phyloP scores from a whole-genome alignment of 2,888 invertebrate species.

The Dastarcus helophoroides region DNA sequence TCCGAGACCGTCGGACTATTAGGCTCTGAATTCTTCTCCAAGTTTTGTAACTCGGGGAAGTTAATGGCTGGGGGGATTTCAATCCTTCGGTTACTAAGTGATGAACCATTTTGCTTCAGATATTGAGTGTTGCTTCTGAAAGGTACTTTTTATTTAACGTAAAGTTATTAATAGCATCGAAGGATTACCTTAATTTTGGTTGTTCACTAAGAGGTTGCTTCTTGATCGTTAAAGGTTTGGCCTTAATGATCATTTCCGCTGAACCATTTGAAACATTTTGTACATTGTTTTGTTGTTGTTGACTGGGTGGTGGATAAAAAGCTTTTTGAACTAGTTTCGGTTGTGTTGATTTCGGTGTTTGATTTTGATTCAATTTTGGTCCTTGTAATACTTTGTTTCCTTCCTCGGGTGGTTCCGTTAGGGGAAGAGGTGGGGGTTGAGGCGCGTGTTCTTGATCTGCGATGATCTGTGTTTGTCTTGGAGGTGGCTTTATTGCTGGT shows the following conservation, averaged over 20 bases:
- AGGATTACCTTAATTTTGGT: constrained; percentile 63
- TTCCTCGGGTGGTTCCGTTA: constrained; percentile 30
- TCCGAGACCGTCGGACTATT: constrained; percentile 23
- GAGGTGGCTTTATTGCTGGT: constrained; percentile 56
- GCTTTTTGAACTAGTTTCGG: constrained; percentile 4
- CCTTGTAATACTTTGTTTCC: constrained; percentile 14
- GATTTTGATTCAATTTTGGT: not conserved
- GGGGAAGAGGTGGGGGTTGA: constrained; percentile 42
- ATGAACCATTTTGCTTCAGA: constrained; percentile 49
- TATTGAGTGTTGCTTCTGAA: constrained; percentile 40
- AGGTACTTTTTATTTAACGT: no score
- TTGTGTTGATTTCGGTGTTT: constrained; percentile 6
- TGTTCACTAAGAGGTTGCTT: constrained; percentile 74
- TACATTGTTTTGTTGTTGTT: constrained; percentile 27
- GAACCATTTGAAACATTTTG: constrained; percentile 26
- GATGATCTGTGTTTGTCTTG: constrained; percentile 36
- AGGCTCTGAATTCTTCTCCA: constrained; percentile 32
- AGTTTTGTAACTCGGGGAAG: constrained; percentile 62
- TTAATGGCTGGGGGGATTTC: constrained; percentile 76
- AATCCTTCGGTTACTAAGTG: constrained; percentile 60
- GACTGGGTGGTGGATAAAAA: constrained; percentile 2
- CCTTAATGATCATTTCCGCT: constrained; percentile 51
- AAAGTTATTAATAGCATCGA: no score
- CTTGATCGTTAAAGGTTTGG: constrained; percentile 71
- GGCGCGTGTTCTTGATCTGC: constrained; percentile 16